Conservation (phyloP, 2,888 invertebrate species). For the Aspidiotus rigidus region DNA sequence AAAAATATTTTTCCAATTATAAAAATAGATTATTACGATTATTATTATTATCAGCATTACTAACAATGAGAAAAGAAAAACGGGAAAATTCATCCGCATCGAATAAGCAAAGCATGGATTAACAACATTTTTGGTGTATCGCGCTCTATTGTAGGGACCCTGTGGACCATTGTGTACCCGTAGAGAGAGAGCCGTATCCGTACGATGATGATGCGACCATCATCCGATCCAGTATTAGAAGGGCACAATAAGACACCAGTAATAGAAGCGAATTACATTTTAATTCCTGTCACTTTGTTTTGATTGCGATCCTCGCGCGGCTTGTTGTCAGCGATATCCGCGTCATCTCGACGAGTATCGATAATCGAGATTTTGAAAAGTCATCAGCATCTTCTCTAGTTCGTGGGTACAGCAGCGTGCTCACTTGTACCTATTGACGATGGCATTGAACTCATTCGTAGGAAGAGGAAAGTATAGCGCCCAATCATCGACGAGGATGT, state of each 20-base stretch:
- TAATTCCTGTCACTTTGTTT: conserved; percentile 4
- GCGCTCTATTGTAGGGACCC: neutral
- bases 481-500: too few relatives aligned
- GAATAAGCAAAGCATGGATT: conserved; percentile 4
- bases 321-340: neutral
- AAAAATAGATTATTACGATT: conserved; percentile 3
- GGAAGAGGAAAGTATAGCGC: too few relatives aligned
- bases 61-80: conserved; percentile 16
- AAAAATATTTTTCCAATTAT: conserved; percentile 3
- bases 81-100: conserved; percentile 28
- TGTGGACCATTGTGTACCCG: neutral
- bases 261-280: conserved; percentile 3
- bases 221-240: neutral
- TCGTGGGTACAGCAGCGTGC: neutral
- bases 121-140: neutral
- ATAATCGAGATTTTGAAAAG: neutral
- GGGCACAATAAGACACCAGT: neutral
- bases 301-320: neutral
- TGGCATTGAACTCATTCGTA: too few relatives aligned
- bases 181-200: neutral
- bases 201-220: neutral
- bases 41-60: conserved; percentile 4
- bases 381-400: neutral
- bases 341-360: neutral
- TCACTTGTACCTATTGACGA: too few relatives aligned